Evolutionary conservation across 2,113 vertebrate species (phyloP).

Genomic region (Otis tarda): DNA sequence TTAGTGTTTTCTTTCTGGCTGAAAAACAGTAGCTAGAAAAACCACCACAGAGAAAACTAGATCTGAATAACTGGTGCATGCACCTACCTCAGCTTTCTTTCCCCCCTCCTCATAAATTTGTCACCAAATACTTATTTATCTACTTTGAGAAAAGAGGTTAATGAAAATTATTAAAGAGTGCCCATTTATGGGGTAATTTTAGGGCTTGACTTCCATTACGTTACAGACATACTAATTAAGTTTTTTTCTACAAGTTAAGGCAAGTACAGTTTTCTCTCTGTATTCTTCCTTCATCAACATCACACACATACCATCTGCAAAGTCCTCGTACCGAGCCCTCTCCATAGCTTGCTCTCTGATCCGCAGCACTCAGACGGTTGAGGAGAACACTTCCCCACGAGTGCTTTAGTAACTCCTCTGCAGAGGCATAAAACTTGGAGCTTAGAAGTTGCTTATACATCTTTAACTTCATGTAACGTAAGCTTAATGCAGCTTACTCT

Average conservation of each 20-base stretch:
- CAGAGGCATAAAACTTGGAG: neutral
- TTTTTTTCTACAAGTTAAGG: neutral
- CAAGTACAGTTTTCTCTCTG: neutral
- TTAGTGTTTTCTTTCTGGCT: conserved; percentile 1
- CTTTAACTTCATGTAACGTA: neutral
- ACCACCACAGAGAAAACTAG: neutral
- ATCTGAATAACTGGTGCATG: neutral
- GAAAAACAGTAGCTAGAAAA: neutral
- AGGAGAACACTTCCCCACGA: neutral
- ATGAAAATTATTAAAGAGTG: neutral
- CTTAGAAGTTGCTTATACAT: neutral
- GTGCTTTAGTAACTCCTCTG: neutral
- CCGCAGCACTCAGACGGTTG: neutral
- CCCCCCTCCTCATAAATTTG: neutral
- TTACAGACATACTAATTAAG: neutral
- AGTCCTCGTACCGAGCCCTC: neutral
- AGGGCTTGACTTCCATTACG: neutral
- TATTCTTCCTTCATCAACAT: neutral
- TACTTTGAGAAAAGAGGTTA: neutral
- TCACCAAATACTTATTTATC: neutral
- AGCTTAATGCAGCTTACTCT: neutral
- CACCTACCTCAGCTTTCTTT: neutral
- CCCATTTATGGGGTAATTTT: neutral
- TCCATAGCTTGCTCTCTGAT: neutral
- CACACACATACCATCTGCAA: neutral